Percentiles rank a stretch among this genome's conserved stretches.
phyloP scores from a whole-genome alignment of 2,113 vertebrate species.

The Mesembrinibis cayennensis region DNA sequence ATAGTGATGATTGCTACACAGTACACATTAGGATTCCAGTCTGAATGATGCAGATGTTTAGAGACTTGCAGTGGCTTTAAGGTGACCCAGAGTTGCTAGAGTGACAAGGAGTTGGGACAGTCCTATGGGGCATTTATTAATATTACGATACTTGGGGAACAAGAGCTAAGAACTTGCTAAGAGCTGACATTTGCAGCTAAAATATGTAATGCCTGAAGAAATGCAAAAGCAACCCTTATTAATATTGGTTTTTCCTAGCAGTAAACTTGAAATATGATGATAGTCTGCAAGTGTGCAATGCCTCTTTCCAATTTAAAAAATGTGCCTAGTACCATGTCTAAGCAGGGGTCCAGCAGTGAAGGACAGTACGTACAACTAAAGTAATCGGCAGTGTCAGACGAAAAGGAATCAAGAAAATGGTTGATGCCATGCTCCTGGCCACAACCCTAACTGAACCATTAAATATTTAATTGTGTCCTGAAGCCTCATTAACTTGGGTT shows the following conservation, averaged over 20 bases:
- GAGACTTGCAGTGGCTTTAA: slow-evolving; percentile 46
- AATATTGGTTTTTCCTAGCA: not conserved
- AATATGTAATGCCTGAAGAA: slow-evolving; percentile 19
- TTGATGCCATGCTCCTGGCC: not conserved
- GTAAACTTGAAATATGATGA: not conserved
- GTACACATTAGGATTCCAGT: slow-evolving; percentile 55
- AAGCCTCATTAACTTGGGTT: not conserved
- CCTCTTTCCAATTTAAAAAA: slow-evolving; percentile 25
- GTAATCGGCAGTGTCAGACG: not conserved
- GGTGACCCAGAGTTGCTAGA: slow-evolving; percentile 33
- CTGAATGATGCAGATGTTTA: slow-evolving; percentile 48
- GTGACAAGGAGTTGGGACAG: slow-evolving; percentile 34
- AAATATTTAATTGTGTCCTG: not conserved
- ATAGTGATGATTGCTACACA: not conserved
- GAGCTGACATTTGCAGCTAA: slow-evolving; percentile 12
- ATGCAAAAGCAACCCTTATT: slow-evolving; percentile 15
- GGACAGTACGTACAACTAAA: not conserved
- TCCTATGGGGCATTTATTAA: slow-evolving; percentile 1
- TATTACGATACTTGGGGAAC: not conserved
- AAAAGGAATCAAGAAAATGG: slow-evolving; percentile 4
- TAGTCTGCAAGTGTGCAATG: not conserved
- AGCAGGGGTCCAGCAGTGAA: not conserved
- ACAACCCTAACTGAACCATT: not conserved
- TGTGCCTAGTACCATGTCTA: not conserved
- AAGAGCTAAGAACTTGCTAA: slow-evolving; percentile 14